Percentiles rank a stretch among this genome's conserved stretches.
Evolutionary conservation across 23 tunicate species (phyloP).

Genomic region (Halocynthia roretzi): DNA sequence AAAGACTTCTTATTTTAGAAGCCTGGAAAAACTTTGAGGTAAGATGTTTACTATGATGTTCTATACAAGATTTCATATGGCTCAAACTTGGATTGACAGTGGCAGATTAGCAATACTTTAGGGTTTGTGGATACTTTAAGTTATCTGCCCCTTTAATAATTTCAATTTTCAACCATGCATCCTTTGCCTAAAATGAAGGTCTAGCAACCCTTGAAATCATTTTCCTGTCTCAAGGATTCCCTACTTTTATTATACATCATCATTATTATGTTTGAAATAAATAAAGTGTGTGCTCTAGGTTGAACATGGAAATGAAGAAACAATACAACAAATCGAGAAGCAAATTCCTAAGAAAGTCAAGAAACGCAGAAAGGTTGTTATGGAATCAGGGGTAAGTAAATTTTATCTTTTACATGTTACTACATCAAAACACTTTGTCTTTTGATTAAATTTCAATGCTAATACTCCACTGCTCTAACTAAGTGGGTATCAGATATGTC

Average conservation of each 20-base stretch:
- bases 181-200: too few species aligned
- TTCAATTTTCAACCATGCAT: too few species aligned
- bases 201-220: too few species aligned
- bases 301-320: conserved; percentile 44
- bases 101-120: too few species aligned
- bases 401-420: neutral
- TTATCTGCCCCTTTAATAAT: too few species aligned
- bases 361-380: conserved; percentile 73
- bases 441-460: too few species aligned
- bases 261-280: neutral
- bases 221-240: too few species aligned
- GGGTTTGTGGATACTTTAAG: too few species aligned
- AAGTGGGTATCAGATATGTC: neutral
- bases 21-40: conserved; percentile 81
- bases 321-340: conserved; percentile 27
- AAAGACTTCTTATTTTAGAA: conserved; percentile 60
- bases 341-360: conserved; percentile 85
- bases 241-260: neutral
- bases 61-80: too few species aligned
- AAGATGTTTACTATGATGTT: neutral
- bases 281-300: conserved; percentile 5
- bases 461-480: neutral
- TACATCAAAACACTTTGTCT: too few species aligned
- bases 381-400: conserved; percentile 65
- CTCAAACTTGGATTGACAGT: too few species aligned